Base-by-base conservation (phyloP, 2,888 invertebrate species). In the Drosophila formosana region DNA sequence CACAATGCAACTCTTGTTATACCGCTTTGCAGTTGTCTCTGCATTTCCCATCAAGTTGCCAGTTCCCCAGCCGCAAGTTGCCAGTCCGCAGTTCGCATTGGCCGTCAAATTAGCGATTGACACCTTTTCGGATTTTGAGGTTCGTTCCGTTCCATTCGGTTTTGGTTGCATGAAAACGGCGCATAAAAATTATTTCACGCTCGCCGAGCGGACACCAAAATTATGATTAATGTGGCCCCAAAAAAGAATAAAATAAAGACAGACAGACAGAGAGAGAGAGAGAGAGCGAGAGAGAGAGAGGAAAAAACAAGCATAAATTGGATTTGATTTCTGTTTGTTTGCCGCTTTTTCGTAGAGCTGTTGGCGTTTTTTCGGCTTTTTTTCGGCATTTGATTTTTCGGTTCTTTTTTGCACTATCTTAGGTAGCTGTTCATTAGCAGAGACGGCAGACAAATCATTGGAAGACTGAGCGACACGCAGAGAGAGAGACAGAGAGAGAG, bases 151-250 rank as follows among this genome's bases (percentile, higher is more conserved):
- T 25, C 13, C 13, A 11, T 53, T 45, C 34, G 53, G 39, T 13
- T 41, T 68, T 65, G 84, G 49, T 49, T 45, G 77, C 82, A 70
- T 85, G 71, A 83, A 88, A 88, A 82, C 70, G 72, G 78, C 83
- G 86, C 72, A 85, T 88, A 83, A 88, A 88, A 80, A 82, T 73
- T 77, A 80, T 85, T 88, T 83, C 88, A 83, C 86, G 88, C 88
- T 80, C 69, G 37, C 64, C 66, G 56, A 56, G 30, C 45, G 66
- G 43, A 76, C 34, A 43, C 55, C 49, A 39, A 86, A 85, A 85
- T 88, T 77, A 85, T 85, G 89, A 85, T 88, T 88, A 85, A 85
- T 88, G 87, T 79, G 75, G 28, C 18, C 45, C 39, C 23, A 55
- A 41, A 49, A 41, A 11, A 18, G 23, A n/a, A 50, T n/a, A 26